Evolutionary conservation across 1,140 invertebrate species (phyloP).

Genomic region (Whitmania pigra): DNA sequence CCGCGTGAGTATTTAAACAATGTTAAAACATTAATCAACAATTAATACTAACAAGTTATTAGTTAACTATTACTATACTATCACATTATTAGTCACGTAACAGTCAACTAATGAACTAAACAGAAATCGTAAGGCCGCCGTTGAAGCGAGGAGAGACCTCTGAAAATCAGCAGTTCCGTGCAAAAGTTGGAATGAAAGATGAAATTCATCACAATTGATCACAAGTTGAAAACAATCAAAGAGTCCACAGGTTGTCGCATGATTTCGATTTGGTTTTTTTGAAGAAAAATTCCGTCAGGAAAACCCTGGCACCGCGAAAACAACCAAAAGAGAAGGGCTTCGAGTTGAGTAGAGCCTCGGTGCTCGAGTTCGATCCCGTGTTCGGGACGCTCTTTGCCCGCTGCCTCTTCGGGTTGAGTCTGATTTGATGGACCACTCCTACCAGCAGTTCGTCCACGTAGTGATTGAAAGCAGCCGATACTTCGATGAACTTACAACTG

Average conservation of each 20-base stretch:
- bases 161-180: too few relatives aligned
- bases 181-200: too few relatives aligned
- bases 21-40: too few relatives aligned
- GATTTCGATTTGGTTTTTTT: slow-evolving; percentile 5
- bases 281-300: slow-evolving; percentile 7
- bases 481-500: slow-evolving; percentile 68
- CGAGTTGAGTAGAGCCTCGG: background rate
- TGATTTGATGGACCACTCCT: slow-evolving; percentile 54
- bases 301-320: slow-evolving; percentile 1
- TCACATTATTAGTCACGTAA: too few relatives aligned
- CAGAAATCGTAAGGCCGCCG: too few relatives aligned
- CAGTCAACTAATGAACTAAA: too few relatives aligned
- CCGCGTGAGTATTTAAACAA: too few relatives aligned
- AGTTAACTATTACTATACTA: too few relatives aligned
- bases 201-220: background rate
- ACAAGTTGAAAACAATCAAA: background rate
- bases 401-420: slow-evolving; percentile 19
- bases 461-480: slow-evolving; percentile 63
- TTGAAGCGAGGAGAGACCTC: too few relatives aligned
- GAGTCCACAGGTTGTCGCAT: slow-evolving; percentile 15
- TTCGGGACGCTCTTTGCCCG: slow-evolving; percentile 6
- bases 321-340: background rate
- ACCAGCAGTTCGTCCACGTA: slow-evolving; percentile 68
- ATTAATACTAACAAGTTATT: too few relatives aligned
- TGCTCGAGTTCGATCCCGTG: background rate